Conservation (phyloP, 2,888 invertebrate genomes). For the Ganaspis brasiliensis region DNA sequence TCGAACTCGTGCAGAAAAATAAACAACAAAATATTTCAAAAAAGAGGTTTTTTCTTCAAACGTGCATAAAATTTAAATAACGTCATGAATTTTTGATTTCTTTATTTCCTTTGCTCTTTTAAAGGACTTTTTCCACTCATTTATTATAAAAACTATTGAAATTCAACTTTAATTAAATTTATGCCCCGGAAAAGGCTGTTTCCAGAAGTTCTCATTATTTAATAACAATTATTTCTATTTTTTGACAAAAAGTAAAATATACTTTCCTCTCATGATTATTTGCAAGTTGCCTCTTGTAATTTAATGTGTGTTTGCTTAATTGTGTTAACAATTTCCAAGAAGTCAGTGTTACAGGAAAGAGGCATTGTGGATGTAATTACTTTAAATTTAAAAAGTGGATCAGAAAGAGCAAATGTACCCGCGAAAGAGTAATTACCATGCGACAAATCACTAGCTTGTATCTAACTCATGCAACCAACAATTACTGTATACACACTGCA, state of each 20-base stretch:
- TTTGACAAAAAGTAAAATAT: not conserved
- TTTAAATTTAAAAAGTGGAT: slow-evolving; percentile 27
- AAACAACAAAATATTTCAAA: no score
- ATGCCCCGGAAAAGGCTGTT: not conserved
- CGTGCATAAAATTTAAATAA: no score
- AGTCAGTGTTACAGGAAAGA: not conserved
- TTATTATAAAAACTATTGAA: no score
- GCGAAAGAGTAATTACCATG: not conserved
- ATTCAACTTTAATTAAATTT: no score
- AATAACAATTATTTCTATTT: not conserved
- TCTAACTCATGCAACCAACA: slow-evolving; percentile 19
- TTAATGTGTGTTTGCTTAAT: slow-evolving; percentile 13
- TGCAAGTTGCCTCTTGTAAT: not conserved
- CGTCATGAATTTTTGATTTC: no score
- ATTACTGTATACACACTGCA: not conserved
- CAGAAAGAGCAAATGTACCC: slow-evolving; percentile 13
- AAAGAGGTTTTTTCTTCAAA: no score
- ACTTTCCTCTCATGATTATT: not conserved
- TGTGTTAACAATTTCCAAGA: slow-evolving; percentile 7
- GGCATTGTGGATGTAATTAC: slow-evolving; percentile 14
- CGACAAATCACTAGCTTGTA: slow-evolving; percentile 18
- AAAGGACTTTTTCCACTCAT: no score
- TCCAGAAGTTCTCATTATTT: not conserved
- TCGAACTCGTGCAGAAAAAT: no score
- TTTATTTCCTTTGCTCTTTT: no score